Evolutionary conservation across 2,888 invertebrate species (phyloP), one percentile per base, ranked within the genome.

Genomic region (Auanema sp.): DNA sequence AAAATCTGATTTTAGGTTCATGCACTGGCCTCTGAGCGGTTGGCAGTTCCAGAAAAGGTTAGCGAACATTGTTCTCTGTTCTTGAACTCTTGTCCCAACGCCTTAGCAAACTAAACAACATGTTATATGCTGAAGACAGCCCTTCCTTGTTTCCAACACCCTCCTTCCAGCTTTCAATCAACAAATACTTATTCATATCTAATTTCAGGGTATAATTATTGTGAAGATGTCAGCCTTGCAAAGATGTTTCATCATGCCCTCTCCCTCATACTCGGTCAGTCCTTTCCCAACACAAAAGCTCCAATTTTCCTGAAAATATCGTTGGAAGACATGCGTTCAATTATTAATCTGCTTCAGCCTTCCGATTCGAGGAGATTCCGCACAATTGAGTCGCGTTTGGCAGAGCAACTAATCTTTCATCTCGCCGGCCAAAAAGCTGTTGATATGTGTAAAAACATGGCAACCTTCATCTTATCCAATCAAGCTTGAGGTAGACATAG

Each of bases 171-270:
- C 47, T 10, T 18, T 47, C 5, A 51, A 51, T 51, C n/a, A n/a
- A n/a, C n/a, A n/a, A n/a, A n/a, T n/a, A n/a, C n/a, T n/a, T n/a
- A n/a, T n/a, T n/a, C n/a, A 47, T 47, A 47, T 18, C 40, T 4
- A 40, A 12, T 33, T 55, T 10, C 55, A 55, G 49, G 62, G 63
- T 52, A 66, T 71, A n/a, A 60, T 71, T 14, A 18, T 71, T 5
- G 50, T 71, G 56, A 68, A 66, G 65, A 42, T 68, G 1, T 60
- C 64, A 18, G 47, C 51, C 1, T 59, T 64, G 18, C 66, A 63
- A 44, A 64, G 66, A 21, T 71, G 71, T 44, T 71, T 68, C 56
- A 65, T 71, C 41, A 43, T 71, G 1, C 63, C 71, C 18, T 24
- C 65, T 0, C 44, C 33, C 33, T 33, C 33, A 33, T 33, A 33